Evolutionary conservation across 2,113 vertebrate species (phyloP).

Genomic region (Chamaetylas fuelleborni): DNA sequence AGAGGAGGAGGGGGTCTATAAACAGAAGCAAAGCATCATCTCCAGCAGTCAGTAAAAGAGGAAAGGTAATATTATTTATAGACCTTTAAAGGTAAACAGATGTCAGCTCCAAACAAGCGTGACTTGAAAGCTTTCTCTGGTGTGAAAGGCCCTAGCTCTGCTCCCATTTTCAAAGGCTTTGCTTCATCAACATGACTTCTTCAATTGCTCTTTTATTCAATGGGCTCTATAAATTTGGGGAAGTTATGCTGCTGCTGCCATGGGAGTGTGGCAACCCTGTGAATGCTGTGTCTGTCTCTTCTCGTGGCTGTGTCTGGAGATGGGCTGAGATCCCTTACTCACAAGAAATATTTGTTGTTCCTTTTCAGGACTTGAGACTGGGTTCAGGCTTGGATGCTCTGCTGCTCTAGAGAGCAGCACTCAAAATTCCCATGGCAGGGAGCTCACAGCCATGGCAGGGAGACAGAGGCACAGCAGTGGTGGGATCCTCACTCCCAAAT

Average conservation of each 20-base stretch:
- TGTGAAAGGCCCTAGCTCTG: not conserved
- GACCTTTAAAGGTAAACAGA: constrained; percentile 60
- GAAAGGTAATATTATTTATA: constrained; percentile 68
- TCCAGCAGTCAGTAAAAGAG: constrained; percentile 62
- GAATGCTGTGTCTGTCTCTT: constrained; percentile 37
- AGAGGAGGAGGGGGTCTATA: not conserved
- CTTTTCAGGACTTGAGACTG: not conserved
- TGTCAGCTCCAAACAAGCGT: constrained; percentile 27
- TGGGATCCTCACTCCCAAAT: not conserved
- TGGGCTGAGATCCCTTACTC: not conserved
- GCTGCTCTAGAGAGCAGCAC: not conserved
- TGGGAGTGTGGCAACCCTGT: not conserved
- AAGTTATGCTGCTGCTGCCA: not conserved
- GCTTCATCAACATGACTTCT: not conserved
- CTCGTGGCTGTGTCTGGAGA: not conserved
- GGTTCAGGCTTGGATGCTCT: not conserved
- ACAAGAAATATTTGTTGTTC: not conserved
- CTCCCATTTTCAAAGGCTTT: constrained; percentile 35
- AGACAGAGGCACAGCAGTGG: not conserved
- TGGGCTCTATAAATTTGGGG: not conserved
- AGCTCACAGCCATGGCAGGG: not conserved
- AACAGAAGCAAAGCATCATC: constrained; percentile 53
- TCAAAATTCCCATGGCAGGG: not conserved
- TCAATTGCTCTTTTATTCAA: constrained; percentile 48
- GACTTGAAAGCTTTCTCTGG: constrained; percentile 45